Conservation (phyloP, 2,113 vertebrate species). For the Callipepla californica region DNA sequence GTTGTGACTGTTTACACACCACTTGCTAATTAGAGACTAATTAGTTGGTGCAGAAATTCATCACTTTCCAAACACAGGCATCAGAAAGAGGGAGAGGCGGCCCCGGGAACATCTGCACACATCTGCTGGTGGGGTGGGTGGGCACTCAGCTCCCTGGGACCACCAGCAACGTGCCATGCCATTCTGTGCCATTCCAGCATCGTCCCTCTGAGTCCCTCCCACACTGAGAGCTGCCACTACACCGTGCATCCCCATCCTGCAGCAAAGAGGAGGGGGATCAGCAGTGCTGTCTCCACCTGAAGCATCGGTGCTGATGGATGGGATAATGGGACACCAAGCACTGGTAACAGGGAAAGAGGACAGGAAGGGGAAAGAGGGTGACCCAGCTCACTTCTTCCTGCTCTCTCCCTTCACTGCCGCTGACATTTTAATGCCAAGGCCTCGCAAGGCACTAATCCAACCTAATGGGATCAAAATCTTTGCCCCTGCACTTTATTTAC, state of each 20-base stretch:
- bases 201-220: not conserved
- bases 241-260: not conserved
- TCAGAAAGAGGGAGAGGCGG: conserved; percentile 54
- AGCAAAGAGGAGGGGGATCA: not conserved
- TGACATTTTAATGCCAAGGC: not conserved
- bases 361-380: not conserved
- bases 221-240: not conserved
- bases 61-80: conserved; percentile 80
- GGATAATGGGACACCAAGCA: not conserved
- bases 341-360: not conserved
- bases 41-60: conserved; percentile 88
- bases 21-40: conserved; percentile 91
- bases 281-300: not conserved
- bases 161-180: rapidly evolving
- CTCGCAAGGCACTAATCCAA: conserved; percentile 61
- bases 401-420: not conserved
- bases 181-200: too few relatives aligned
- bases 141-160: not conserved
- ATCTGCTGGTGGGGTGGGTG: conserved; percentile 14
- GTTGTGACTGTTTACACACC: conserved; percentile 91
- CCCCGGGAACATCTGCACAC: conserved; percentile 74
- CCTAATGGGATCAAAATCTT: conserved; percentile 71
- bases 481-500: conserved; percentile 71
- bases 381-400: too few relatives aligned
- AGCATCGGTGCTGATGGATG: rapidly evolving